These are phyloP conservation scores for Elephas maximus DNA, from an alignment of 2,113 vertebrate species.

Conservation along the genomic window DNA sequence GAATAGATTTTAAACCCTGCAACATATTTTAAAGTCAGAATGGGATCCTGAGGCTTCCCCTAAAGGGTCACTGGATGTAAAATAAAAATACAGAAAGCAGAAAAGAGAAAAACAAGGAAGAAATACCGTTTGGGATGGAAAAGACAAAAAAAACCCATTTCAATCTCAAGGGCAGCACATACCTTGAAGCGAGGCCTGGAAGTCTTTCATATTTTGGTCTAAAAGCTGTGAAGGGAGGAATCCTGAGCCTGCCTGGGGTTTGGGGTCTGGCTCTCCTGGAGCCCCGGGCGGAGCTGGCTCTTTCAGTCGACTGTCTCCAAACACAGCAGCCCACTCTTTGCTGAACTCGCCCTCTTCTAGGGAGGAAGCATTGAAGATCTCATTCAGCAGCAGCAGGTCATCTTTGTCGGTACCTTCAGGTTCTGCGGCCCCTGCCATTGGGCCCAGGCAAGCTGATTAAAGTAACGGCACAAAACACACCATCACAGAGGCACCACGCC, in stretches of 20 bases:
- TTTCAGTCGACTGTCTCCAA: slow-evolving; percentile 88
- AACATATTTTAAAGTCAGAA: neutral
- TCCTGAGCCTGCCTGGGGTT: slow-evolving; percentile 86
- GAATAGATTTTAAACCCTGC: neutral
- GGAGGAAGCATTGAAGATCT: slow-evolving; percentile 93
- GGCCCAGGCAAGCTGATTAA: slow-evolving; percentile 86
- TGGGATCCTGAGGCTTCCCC: slow-evolving; percentile 5
- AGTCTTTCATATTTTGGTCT: slow-evolving; percentile 94
- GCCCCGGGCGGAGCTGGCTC: slow-evolving; percentile 62
- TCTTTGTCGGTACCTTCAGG: slow-evolving; percentile 90
- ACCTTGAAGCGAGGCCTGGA: slow-evolving; percentile 92
- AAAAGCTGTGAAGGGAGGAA: slow-evolving; percentile 97
- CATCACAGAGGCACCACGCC: neutral
- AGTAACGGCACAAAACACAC: neutral
- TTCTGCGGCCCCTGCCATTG: slow-evolving; percentile 83
- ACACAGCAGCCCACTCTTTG: slow-evolving; percentile 94
- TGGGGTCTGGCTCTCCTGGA: slow-evolving; percentile 84
- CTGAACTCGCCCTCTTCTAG: slow-evolving; percentile 94
- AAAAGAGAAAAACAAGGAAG: neutral
- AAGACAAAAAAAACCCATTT: neutral
- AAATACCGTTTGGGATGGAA: slow-evolving; percentile 6
- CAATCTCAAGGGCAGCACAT: neutral
- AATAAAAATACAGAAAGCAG: neutral
- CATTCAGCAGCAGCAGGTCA: slow-evolving; percentile 92
- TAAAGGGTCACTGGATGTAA: neutral